These are phyloP conservation scores for Camponotus vicinus DNA, from an alignment of 1,140 invertebrate species.

Conservation along the genomic window DNA sequence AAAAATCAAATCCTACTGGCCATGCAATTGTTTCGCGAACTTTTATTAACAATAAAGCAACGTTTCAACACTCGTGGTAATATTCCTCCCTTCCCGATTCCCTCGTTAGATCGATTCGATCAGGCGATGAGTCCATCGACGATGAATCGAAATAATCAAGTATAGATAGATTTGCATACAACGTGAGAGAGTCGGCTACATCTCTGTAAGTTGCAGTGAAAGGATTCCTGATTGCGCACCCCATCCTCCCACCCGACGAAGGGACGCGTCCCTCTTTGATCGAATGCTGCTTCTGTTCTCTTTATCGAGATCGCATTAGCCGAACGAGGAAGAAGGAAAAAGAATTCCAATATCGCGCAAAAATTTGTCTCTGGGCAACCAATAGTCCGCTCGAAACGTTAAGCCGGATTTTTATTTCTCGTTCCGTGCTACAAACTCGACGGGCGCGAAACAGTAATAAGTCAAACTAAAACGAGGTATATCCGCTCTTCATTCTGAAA, in stretches of 20 bases:
- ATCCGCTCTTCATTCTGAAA: slow-evolving; percentile 39
- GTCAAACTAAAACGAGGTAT: slow-evolving; percentile 54
- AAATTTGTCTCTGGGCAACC: slow-evolving; percentile 54
- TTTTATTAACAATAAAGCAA: slow-evolving; percentile 39
- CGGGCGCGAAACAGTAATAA: slow-evolving; percentile 55
- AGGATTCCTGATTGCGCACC: slow-evolving; percentile 78
- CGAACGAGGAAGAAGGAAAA: slow-evolving; percentile 46
- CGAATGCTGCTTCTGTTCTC: slow-evolving; percentile 46
- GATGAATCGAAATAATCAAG: slow-evolving; percentile 76
- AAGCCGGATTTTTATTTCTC: slow-evolving; percentile 58
- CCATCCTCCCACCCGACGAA: slow-evolving; percentile 48
- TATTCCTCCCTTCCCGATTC: background rate
- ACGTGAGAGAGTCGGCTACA: slow-evolving; percentile 55
- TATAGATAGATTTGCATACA: slow-evolving; percentile 78
- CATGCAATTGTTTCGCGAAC: slow-evolving; percentile 14
- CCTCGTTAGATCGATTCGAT: slow-evolving; percentile 50
- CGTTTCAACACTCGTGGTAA: background rate
- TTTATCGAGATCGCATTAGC: slow-evolving; percentile 62
- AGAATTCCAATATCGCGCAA: slow-evolving; percentile 63
- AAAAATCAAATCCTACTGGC: background rate
- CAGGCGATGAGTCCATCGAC: slow-evolving; percentile 42
- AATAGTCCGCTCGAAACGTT: slow-evolving; percentile 50
- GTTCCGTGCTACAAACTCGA: slow-evolving; percentile 35
- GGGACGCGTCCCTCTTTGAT: slow-evolving; percentile 64
- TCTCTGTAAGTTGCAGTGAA: slow-evolving; percentile 76